Conservation (phyloP, 1,140 invertebrate genomes). For the Linepithema humile region DNA sequence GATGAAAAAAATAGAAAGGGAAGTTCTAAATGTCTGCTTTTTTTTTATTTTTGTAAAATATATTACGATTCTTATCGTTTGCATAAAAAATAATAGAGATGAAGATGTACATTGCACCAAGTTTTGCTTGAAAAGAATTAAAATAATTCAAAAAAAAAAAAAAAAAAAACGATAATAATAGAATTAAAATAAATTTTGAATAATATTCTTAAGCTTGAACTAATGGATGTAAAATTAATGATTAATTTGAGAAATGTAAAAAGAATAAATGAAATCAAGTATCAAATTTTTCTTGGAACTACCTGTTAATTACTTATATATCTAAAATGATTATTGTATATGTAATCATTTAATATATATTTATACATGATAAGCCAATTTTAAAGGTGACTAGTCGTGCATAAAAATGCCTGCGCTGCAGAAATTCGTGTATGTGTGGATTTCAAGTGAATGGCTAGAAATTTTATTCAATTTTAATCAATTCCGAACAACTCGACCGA, state of each 20-base stretch:
- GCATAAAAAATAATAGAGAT: neutral
- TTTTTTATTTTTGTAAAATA: neutral
- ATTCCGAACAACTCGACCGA: neutral
- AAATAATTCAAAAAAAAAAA: no score
- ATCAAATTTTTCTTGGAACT: neutral
- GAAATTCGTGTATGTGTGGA: no score
- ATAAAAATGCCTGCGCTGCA: constrained; percentile 5
- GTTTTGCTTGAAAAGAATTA: neutral
- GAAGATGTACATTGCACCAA: neutral
- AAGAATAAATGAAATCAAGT: neutral
- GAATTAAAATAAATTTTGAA: neutral
- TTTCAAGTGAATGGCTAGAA: neutral
- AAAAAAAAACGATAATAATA: neutral
- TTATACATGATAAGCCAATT: neutral
- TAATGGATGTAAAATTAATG: neutral
- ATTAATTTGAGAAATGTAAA: neutral
- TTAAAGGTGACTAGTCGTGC: neutral
- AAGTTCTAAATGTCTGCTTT: neutral
- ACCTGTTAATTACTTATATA: neutral
- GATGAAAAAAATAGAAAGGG: neutral
- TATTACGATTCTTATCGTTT: no score
- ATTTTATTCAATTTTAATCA: neutral
- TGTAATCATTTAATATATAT: neutral
- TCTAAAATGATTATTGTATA: neutral
- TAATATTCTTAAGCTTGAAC: neutral